A percentile compares a stretch with the other conserved stretches of the same genome.
These are phyloP conservation scores for Gonioctena quinquepunctata DNA, from an alignment of 1,140 invertebrate species.

Conservation along the genomic window DNA sequence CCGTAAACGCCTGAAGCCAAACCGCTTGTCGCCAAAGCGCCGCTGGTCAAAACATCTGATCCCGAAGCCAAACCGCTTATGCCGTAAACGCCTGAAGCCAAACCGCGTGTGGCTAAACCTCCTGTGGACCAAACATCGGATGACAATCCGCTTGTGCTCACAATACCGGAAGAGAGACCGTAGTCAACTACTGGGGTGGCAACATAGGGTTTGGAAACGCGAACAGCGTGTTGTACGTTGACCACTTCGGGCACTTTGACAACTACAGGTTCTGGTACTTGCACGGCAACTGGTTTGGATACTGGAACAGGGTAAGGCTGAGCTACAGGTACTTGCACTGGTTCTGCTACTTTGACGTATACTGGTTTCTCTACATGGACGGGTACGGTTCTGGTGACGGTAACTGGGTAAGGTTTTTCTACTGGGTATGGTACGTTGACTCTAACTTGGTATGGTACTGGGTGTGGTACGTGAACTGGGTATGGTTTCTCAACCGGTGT, in stretches of 20 bases:
- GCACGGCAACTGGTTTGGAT: slow-evolving; percentile 38
- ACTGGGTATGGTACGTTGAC: slow-evolving; percentile 48
- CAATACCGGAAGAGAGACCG: not conserved
- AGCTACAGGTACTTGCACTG: slow-evolving; percentile 46
- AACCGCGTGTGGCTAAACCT: not conserved
- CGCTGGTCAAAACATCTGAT: not conserved
- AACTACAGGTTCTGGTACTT: slow-evolving; percentile 36
- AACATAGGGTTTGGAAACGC: not conserved
- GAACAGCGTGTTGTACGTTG: not conserved
- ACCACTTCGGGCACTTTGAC: slow-evolving; percentile 32
- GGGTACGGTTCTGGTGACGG: slow-evolving; percentile 43
- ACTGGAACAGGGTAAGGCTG: slow-evolving; percentile 47
- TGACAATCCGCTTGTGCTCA: not conserved
- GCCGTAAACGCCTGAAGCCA: not conserved
- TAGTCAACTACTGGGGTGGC: not conserved
- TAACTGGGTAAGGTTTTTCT: slow-evolving; percentile 41
- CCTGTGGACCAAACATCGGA: no score
- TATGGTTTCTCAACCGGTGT: slow-evolving; percentile 39
- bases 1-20: not conserved
- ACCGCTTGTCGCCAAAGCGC: not conserved
- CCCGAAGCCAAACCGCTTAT: not conserved
- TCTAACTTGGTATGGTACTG: slow-evolving; percentile 46
- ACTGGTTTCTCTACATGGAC: slow-evolving; percentile 51
- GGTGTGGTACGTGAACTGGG: slow-evolving; percentile 6
- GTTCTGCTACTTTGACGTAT: slow-evolving; percentile 50